Base-by-base conservation (phyloP, 2,797 vertebrate species). In the Oreonectes daqikongensis region DNA sequence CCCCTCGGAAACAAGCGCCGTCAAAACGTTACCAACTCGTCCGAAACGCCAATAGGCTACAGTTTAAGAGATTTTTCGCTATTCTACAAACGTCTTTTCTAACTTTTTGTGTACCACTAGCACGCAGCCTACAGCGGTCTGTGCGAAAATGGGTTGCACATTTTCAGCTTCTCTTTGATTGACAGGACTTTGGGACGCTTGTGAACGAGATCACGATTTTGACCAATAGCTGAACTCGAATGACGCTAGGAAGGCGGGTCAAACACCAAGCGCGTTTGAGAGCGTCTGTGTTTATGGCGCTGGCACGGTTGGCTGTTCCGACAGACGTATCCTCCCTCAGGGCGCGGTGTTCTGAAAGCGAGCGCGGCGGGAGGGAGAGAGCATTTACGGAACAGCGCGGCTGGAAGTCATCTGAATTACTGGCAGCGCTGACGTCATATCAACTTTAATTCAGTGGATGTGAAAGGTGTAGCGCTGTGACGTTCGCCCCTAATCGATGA, bases 321-420 rank as follows among this genome's bases (percentile, higher is more conserved):
- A 0, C 0, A 0, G 0, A 0, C 0, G 0, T n/a, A 28, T 20
- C 84, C 91, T 87, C 91, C 91, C 90, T 3, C 3, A 46, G 8
- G 0, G 0, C 0, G 4, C 1, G 28, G 1, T 0, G 4, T 12
- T 4, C 14, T 22, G 28, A 2, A 2, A 20, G 2, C 0, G 1
- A 10, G 1, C 2, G 0, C 84, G 66, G 87, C 28, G 88, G 93
- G 93, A 74, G 89, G 70, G 17, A 2, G 18, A 0, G 0, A 4
- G 0, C 0, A 1, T 75, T 3, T 2, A 63, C 9, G 12, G 84
- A 92, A 93, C 78, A 92, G 92, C 91, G 38, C 77, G 83, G 30
- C 91, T 92, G 91, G 91, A 94, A 94, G 90, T 94, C 93, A 93
- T 92, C 91, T 94, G 94, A 93, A 86, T 94, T 94, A 92, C 94